A percentile compares a stretch with the other conserved stretches of the same genome.
Conservation (phyloP, 2,797 vertebrate species). For the Melanotaenia maccullochi region DNA sequence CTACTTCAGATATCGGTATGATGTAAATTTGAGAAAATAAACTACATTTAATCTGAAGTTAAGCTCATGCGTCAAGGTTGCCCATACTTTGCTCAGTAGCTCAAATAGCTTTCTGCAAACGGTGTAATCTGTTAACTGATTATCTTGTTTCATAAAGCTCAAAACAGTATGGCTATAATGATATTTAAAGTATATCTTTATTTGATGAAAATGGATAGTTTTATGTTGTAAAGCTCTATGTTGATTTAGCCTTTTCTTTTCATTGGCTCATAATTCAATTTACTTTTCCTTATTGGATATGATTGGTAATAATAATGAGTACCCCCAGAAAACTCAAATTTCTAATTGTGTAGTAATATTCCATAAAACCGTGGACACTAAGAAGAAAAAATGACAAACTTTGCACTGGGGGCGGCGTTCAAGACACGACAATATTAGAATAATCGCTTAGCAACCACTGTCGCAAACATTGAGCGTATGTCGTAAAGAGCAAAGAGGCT, state of each 20-base stretch:
- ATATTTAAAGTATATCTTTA: neutral
- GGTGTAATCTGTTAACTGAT: neutral
- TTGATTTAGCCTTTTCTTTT: neutral
- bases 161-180: neutral
- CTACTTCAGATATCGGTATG: neutral
- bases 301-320: neutral
- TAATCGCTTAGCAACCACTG: slow-evolving; percentile 76
- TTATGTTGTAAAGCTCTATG: neutral
- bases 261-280: neutral
- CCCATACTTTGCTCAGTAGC: neutral
- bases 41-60: neutral
- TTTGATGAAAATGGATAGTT: neutral
- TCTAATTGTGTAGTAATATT: neutral
- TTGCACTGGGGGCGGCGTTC: slow-evolving; percentile 49
- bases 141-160: neutral
- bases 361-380: neutral
- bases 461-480: slow-evolving; percentile 76
- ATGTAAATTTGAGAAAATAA: neutral
- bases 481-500: slow-evolving; percentile 75
- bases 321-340: neutral
- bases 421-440: slow-evolving; percentile 61
- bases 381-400: slow-evolving; percentile 33
- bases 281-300: neutral
- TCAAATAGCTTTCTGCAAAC: neutral
- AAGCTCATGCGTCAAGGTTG: neutral